Evolutionary conservation across 2,888 invertebrate species (phyloP).

Genomic region (Lithophane semibrunnea): DNA sequence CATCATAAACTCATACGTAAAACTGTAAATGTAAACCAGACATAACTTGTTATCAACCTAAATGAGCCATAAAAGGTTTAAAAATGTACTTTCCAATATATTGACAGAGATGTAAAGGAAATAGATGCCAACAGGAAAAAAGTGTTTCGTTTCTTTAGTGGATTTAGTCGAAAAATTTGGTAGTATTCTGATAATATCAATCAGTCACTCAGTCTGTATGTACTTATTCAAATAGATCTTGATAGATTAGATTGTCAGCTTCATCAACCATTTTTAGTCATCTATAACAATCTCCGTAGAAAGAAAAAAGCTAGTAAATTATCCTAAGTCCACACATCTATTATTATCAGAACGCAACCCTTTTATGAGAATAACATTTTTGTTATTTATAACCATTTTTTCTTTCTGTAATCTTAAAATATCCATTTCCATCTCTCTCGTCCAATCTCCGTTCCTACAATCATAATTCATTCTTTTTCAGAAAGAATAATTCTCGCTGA

Average conservation of each 20-base stretch:
- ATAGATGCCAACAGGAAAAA: slow-evolving; percentile 12
- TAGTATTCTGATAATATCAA: background rate
- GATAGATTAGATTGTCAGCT: background rate
- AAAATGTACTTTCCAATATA: background rate
- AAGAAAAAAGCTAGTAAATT: background rate
- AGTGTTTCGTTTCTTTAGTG: background rate
- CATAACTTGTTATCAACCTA: background rate
- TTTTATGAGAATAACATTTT: background rate
- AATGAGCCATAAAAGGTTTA: background rate
- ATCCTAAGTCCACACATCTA: background rate
- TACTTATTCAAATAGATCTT: background rate
- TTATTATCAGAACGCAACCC: background rate
- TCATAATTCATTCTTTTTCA: slow-evolving; percentile 50
- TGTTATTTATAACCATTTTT: background rate
- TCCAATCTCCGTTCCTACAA: slow-evolving; percentile 48
- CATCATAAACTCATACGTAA: background rate
- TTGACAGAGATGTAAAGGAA: slow-evolving; percentile 17
- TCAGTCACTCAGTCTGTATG: background rate
- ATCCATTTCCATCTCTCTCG: slow-evolving; percentile 31
- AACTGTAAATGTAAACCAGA: background rate
- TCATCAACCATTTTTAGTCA: background rate
- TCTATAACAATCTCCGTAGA: background rate
- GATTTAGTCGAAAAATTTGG: background rate
- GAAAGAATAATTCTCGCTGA: slow-evolving; percentile 50
- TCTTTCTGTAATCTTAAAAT: slow-evolving; percentile 31